Evolutionary conservation across 2,797 vertebrate species (phyloP), one percentile per base, ranked within the genome.

Genomic region (Lithobates sylvaticus): DNA sequence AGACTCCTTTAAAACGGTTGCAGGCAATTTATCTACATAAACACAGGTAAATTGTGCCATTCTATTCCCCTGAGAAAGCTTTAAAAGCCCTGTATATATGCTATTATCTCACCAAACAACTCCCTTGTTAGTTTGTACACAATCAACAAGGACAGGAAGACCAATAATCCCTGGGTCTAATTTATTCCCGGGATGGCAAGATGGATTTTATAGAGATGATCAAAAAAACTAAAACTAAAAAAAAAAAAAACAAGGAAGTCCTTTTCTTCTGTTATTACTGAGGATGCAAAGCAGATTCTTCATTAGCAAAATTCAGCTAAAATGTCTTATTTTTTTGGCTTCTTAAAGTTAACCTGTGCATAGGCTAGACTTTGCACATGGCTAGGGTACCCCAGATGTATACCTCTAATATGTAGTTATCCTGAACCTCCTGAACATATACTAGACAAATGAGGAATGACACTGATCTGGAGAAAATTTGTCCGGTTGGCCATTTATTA

Each of bases 21-120:
- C 77, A 75, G 73, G 70, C 69, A 68, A 85, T 79, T 79, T 77
- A 72, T 82, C 67, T 69, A 72, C 78, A 86, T 86, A 82, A 86
- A 70, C 67, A 13, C 79, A 81, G 79, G 85, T 72, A 86, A 82
- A 86, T 78, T 16, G 73, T 3, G 7, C 67, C 8, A 18, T 34
- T 77, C 15, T 29, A 21, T 77, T 36, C 79, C 73, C 78, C 6
- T 0, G 85, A 72, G 85, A 71, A 54, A 23, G 15, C 27, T 82
- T 64, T 77, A 77, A 81, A 81, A 71, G 65, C 78, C 75, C 71
- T 16, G 34, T 34, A 73, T 75, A 34, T 80, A 26, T 15, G 32
- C 73, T 39, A 81, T 75, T 76, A 50, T 39, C 84, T 64, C 44
- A 42, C 27, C 68, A n/a, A 80, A 79, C 71, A 67, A 50, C 71